These are phyloP conservation scores for Harpegnathos saltator DNA, from an alignment of 1,140 invertebrate genomes.

Conservation along the genomic window DNA sequence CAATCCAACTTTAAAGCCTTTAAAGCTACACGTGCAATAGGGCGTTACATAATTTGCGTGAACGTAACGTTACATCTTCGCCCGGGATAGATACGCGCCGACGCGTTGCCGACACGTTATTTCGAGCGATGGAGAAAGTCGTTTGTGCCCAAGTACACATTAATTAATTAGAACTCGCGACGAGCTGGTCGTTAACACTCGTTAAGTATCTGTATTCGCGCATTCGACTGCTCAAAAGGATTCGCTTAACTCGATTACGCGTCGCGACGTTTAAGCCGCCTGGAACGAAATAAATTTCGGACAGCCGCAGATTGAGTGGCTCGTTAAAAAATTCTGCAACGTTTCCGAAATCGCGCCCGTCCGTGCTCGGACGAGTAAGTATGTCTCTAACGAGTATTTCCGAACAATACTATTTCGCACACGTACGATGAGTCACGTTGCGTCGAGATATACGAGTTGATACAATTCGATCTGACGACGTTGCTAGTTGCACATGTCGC, in stretches of 20 bases:
- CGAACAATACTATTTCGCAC: neutral
- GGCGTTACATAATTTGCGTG: constrained; percentile 59
- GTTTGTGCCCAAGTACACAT: neutral
- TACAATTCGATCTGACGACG: neutral
- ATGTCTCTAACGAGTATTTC: too few species aligned
- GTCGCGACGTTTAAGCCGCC: neutral
- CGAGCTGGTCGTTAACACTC: neutral
- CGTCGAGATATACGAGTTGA: neutral
- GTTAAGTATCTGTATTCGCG: neutral
- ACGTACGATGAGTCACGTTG: neutral
- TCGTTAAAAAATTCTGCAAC: too few species aligned
- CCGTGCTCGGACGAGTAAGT: too few species aligned
- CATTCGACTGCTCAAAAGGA: neutral
- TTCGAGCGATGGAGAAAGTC: neutral
- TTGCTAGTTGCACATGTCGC: constrained; percentile 1
- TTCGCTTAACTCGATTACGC: neutral
- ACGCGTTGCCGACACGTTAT: neutral
- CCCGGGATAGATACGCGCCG: constrained; percentile 7
- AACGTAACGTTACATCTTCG: constrained; percentile 59
- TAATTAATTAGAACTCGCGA: constrained; percentile 5
- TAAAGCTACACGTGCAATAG: constrained; percentile 42
- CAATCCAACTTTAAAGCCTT: constrained; percentile 64
- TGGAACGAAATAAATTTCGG: neutral
- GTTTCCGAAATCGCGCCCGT: too few species aligned
- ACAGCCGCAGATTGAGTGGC: too few species aligned